These are phyloP conservation scores for Podarcis siculus DNA, from an alignment of 2,797 vertebrate genomes.

Conservation along the genomic window DNA sequence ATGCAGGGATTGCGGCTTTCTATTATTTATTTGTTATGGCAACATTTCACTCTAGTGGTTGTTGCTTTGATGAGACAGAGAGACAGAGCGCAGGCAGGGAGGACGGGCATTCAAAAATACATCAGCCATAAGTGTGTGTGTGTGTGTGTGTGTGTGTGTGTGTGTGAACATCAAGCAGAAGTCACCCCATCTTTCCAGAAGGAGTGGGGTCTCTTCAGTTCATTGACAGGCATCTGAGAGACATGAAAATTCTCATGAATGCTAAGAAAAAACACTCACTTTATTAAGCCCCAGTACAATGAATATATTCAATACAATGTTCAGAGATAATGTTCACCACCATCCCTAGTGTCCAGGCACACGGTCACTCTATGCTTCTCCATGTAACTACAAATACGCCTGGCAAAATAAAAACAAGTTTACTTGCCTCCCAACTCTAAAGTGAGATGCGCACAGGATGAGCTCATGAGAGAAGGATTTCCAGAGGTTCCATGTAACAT, in stretches of 20 bases:
- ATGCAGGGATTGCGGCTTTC: slow-evolving; percentile 28
- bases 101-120: neutral
- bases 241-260: no score
- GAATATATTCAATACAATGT: no score
- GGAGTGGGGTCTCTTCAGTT: no score
- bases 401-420: neutral
- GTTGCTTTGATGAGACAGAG: neutral
- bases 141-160: no score
- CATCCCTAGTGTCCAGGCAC: neutral
- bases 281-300: no score
- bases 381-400: neutral
- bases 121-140: neutral
- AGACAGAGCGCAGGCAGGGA: no score
- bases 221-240: no score
- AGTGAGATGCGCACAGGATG: neutral
- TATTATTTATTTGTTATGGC: neutral
- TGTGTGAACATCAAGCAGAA: no score
- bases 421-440: neutral
- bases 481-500: no score
- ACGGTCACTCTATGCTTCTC: neutral
- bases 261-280: no score
- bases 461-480: neutral
- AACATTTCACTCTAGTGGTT: slow-evolving; percentile 17
- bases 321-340: no score
- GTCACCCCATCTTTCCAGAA: no score